These are phyloP conservation scores for Neolamprologus toae DNA, from an alignment of 2,113 vertebrate genomes.

Conservation along the genomic window DNA sequence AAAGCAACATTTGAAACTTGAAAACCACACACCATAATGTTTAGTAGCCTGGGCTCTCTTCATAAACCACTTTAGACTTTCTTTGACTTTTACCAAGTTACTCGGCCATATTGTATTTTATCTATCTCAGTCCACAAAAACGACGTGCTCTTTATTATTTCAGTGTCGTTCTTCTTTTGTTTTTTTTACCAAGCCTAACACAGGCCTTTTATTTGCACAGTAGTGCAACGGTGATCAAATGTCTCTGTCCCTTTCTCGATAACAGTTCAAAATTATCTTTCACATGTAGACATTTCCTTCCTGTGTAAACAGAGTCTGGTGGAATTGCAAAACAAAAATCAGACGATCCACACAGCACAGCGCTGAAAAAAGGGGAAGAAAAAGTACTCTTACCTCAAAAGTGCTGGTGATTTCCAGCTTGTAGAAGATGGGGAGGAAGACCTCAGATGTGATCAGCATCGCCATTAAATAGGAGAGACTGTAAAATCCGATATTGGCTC, in stretches of 20 bases:
- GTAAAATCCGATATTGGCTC: slow-evolving; percentile 74
- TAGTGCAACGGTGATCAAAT: not conserved
- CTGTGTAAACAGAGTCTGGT: not conserved
- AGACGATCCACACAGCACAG: not conserved
- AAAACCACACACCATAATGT: not conserved
- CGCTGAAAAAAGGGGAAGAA: not conserved
- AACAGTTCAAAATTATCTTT: not conserved
- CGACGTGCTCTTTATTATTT: not conserved
- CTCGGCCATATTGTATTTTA: not conserved
- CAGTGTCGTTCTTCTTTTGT: not conserved
- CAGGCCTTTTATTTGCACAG: not conserved
- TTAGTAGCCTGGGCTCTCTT: not conserved
- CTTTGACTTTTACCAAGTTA: not conserved
- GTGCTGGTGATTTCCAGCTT: slow-evolving; percentile 88
- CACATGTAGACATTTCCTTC: not conserved
- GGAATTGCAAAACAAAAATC: not conserved
- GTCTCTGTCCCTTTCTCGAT: not conserved
- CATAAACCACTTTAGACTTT: accelerated
- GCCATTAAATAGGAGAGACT: slow-evolving; percentile 74
- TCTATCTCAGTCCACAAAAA: not conserved
- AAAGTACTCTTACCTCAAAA: slow-evolving; percentile 53
- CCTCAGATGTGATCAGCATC: slow-evolving; percentile 78
- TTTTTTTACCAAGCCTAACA: not conserved
- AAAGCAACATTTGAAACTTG: not conserved
- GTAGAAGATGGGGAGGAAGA: slow-evolving; percentile 93